A percentile compares a stretch with the other conserved stretches of the same genome.
These are phyloP conservation scores for Sesamia nonagrioides DNA, from an alignment of 1,140 invertebrate species.

Conservation along the genomic window DNA sequence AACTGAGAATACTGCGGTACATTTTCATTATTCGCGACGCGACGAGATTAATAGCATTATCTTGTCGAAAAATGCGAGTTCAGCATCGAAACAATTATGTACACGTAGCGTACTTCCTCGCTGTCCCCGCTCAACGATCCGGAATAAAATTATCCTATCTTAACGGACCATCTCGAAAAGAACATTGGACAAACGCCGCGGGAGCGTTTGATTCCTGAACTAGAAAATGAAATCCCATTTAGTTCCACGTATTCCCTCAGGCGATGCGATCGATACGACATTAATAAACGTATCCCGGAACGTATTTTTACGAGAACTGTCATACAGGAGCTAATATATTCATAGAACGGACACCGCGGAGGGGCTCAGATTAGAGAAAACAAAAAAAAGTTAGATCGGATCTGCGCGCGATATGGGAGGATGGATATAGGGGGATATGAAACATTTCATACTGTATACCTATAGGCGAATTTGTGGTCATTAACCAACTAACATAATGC, in stretches of 20 bases:
- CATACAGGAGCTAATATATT: constrained; percentile 82
- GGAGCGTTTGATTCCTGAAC: constrained; percentile 82
- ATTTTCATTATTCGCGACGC: constrained; percentile 71
- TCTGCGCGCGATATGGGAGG: constrained; percentile 53
- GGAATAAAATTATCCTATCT: constrained; percentile 71
- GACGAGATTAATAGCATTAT: constrained; percentile 76
- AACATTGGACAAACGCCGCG: constrained; percentile 70
- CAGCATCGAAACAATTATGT: constrained; percentile 72
- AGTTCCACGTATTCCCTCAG: constrained; percentile 62
- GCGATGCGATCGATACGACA: constrained; percentile 72
- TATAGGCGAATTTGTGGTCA: constrained; percentile 36
- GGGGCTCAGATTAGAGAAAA: constrained; percentile 74
- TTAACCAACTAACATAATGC: constrained; percentile 1
- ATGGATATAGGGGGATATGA: constrained; percentile 49
- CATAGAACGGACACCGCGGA: constrained; percentile 75
- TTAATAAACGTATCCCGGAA: constrained; percentile 78
- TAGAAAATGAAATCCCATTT: constrained; percentile 85
- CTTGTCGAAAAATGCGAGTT: constrained; percentile 70
- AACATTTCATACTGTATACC: constrained; percentile 68
- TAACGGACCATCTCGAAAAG: constrained; percentile 62
- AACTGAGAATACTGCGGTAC: constrained; percentile 57
- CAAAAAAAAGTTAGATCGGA: constrained; percentile 73
- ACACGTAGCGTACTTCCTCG: constrained; percentile 52
- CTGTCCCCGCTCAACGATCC: constrained; percentile 64
- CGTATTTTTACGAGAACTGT: constrained; percentile 73